phyloP scores from a whole-genome alignment of 2,797 vertebrate genomes.

The Rhodeus uyekii region DNA sequence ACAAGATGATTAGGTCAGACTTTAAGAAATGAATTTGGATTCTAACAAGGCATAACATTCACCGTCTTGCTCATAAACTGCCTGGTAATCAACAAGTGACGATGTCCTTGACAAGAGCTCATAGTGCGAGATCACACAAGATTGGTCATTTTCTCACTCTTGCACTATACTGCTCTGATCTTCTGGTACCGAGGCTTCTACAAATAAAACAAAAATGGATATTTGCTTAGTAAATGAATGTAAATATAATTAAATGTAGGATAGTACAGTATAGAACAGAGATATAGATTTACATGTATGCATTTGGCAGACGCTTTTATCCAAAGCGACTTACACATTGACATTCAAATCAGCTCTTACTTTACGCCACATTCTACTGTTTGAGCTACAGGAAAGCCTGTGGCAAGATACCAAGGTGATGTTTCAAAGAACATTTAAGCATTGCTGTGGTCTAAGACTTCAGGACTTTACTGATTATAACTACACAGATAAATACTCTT shows the following conservation, averaged over 20 bases:
- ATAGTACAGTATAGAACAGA: neutral
- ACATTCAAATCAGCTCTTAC: too few species aligned
- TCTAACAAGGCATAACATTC: neutral
- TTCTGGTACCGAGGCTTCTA: neutral
- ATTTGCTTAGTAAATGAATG: neutral
- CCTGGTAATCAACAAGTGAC: constrained; percentile 5
- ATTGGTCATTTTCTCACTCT: neutral
- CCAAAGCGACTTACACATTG: too few species aligned
- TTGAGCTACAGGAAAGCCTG: too few species aligned
- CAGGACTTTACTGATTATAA: neutral
- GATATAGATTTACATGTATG: too few species aligned
- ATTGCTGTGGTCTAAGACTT: neutral
- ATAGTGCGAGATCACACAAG: neutral
- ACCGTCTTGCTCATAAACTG: neutral
- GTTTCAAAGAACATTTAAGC: neutral
- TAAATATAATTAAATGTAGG: neutral
- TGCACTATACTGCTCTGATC: neutral
- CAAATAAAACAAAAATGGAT: neutral
- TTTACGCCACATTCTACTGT: too few species aligned
- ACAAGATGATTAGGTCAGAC: neutral
- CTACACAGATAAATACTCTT: neutral
- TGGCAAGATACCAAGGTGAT: neutral
- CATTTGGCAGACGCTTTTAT: too few species aligned
- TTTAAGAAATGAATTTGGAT: neutral
- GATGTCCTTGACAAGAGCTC: constrained; percentile 3